These are phyloP conservation scores for Chrysaora quinquecirrha DNA, from an alignment of 30 jellyfish, hydroid and myxozoan species.

Conservation along the genomic window DNA sequence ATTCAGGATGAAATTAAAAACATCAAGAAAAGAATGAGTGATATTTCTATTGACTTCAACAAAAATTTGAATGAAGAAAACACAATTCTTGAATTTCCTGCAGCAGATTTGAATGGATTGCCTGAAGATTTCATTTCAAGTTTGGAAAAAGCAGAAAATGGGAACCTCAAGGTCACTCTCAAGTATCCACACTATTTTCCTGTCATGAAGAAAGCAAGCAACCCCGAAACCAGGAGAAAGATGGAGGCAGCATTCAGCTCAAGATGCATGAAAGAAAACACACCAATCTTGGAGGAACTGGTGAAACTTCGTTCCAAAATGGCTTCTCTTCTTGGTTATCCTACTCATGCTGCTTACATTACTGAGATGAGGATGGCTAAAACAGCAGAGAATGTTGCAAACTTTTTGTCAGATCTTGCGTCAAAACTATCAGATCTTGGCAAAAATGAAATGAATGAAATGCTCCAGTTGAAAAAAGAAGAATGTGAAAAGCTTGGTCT, in stretches of 20 bases:
- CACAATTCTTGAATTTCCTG: slow-evolving; percentile 75
- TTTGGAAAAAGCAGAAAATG: slow-evolving; percentile 77
- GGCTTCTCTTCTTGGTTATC: slow-evolving; percentile 79
- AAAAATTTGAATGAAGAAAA: slow-evolving; percentile 85
- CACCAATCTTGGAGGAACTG: slow-evolving; percentile 85
- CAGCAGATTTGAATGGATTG: slow-evolving; percentile 77
- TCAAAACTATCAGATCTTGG: slow-evolving; percentile 70
- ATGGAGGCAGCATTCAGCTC: slow-evolving; percentile 86
- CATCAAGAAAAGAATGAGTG: slow-evolving; percentile 87
- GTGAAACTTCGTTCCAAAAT: slow-evolving; percentile 78
- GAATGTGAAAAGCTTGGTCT: slow-evolving; percentile 76
- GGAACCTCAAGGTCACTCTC: slow-evolving; percentile 70
- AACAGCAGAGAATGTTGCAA: slow-evolving; percentile 81
- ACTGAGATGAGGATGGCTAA: slow-evolving; percentile 97
- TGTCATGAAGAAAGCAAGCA: slow-evolving; percentile 71
- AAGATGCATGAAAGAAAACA: slow-evolving; percentile 82
- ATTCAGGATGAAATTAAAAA: slow-evolving; percentile 69
- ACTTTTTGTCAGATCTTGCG: slow-evolving; percentile 73
- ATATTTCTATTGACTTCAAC: slow-evolving; percentile 86
- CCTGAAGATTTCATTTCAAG: slow-evolving; percentile 79
- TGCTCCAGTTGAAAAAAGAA: slow-evolving; percentile 70
- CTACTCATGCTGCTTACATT: slow-evolving; percentile 87
- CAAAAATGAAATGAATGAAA: slow-evolving; percentile 63
- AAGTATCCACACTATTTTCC: slow-evolving; percentile 96
- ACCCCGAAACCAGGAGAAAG: slow-evolving; percentile 74